These are phyloP conservation scores for Parazoanthus atlanticus DNA, from an alignment of 92 coral and sea anemone genomes.

Conservation along the genomic window DNA sequence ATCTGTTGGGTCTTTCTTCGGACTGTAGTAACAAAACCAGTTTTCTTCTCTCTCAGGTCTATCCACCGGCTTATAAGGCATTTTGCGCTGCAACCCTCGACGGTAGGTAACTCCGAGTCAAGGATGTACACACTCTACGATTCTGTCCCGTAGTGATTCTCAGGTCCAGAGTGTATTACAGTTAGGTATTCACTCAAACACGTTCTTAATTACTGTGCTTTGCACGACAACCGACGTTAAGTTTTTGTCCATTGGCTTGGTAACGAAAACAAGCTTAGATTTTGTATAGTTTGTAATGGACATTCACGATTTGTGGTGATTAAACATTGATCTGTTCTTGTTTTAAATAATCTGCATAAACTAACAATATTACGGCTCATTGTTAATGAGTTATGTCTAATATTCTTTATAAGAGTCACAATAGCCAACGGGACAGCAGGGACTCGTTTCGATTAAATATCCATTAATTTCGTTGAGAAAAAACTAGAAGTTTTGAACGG, in stretches of 20 bases:
- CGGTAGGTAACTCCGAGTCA: background rate
- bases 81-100: background rate
- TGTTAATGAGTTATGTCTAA: background rate
- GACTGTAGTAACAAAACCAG: conserved; percentile 19
- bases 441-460: background rate
- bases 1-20: background rate
- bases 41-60: conserved; percentile 28
- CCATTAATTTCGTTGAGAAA: background rate
- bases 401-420: background rate
- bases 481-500: background rate
- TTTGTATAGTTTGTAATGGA: conserved; percentile 26
- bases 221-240: background rate
- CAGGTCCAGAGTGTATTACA: background rate
- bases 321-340: conserved; percentile 34
- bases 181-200: background rate
- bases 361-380: background rate
- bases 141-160: background rate
- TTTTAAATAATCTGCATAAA: conserved; percentile 35
- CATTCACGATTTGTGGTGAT: conserved; percentile 5
- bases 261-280: conserved; percentile 37
- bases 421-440: background rate
- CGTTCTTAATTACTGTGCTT: background rate
- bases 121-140: background rate
- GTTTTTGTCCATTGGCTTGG: conserved; percentile 15
- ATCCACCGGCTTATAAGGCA: conserved; percentile 26